Evolutionary conservation across 2,113 vertebrate genomes (phyloP).

Genomic region (Lichenostomus cassidix): DNA sequence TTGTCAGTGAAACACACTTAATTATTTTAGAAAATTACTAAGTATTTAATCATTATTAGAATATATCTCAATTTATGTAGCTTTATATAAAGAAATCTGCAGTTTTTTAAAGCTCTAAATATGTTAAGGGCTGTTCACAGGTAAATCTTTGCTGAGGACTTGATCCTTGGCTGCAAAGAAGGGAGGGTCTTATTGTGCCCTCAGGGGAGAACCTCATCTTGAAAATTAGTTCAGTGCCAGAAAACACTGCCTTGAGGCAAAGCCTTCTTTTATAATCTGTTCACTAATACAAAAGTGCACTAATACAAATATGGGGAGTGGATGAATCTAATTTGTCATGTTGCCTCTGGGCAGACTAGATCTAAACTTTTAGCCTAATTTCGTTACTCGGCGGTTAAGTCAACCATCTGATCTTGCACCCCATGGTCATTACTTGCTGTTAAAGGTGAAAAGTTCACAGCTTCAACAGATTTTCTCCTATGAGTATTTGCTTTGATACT

Average conservation of each 20-base stretch:
- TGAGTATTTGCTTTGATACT: slow-evolving; percentile 3
- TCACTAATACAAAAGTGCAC: slow-evolving; percentile 27
- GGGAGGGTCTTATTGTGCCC: background rate
- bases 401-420: slow-evolving; percentile 52
- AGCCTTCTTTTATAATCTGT: slow-evolving; percentile 29
- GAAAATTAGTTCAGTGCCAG: slow-evolving; percentile 42
- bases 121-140: background rate
- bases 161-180: background rate
- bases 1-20: background rate
- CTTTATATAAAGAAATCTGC: background rate
- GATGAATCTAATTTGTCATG: slow-evolving; percentile 62
- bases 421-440: background rate
- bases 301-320: slow-evolving; percentile 1
- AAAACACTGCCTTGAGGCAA: slow-evolving; percentile 33
- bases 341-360: slow-evolving; percentile 41
- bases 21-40: background rate
- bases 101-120: background rate
- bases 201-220: background rate
- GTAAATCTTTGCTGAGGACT: background rate
- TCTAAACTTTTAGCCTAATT: slow-evolving; percentile 62
- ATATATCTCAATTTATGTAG: background rate
- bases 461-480: background rate
- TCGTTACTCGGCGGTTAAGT: background rate
- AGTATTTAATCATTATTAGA: background rate
- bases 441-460: slow-evolving; percentile 60